A percentile compares a stretch with the other conserved stretches of the same genome.
Conservation (phyloP, 2,113 vertebrate species). For the Smithornis capensis region DNA sequence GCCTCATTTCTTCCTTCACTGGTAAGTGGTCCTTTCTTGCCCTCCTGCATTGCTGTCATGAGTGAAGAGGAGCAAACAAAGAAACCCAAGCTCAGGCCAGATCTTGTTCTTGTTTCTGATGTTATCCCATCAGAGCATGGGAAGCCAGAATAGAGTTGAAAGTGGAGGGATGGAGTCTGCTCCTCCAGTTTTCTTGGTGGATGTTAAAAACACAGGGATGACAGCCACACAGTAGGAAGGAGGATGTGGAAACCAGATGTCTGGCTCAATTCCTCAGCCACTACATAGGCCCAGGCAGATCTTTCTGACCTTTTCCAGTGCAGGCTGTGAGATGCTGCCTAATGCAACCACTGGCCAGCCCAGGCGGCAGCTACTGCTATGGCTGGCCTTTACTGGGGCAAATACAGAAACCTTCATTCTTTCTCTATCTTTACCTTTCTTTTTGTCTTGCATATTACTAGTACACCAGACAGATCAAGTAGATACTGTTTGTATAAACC, state of each 20-base stretch:
- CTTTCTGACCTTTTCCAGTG: background rate
- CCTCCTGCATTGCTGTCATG: background rate
- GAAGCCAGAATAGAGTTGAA: background rate
- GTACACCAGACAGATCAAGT: background rate
- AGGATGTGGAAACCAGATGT: background rate
- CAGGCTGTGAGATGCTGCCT: background rate
- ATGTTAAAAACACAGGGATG: background rate
- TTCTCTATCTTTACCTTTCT: background rate
- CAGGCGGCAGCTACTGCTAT: rapidly evolving
- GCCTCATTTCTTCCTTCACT: background rate
- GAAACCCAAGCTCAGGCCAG: background rate
- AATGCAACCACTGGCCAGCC: background rate
- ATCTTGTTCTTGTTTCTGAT: background rate
- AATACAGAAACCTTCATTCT: background rate
- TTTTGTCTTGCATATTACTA: background rate
- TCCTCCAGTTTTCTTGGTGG: background rate
- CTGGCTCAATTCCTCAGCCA: background rate
- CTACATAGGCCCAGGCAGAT: background rate
- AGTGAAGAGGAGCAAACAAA: background rate
- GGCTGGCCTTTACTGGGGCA: background rate
- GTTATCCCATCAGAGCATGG: background rate
- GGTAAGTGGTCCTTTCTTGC: background rate
- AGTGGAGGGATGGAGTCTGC: background rate
- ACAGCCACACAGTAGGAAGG: background rate
- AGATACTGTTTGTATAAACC: background rate